phyloP scores from a whole-genome alignment of 2,888 invertebrate genomes.

The Drosophila koepferae region DNA sequence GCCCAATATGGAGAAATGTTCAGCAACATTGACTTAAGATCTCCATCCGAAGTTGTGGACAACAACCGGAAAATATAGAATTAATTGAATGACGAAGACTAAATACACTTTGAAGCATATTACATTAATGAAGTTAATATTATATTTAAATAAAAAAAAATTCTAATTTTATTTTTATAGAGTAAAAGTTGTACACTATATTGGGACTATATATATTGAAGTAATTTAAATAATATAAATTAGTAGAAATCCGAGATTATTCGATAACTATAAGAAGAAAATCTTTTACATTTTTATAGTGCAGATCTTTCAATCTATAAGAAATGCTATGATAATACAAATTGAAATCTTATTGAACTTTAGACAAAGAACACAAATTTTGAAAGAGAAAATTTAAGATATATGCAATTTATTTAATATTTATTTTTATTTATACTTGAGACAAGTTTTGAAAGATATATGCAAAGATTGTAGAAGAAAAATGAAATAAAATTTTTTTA shows the following conservation, averaged over 20 bases:
- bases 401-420: no score
- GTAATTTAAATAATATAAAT: neutral
- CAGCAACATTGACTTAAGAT: conserved; percentile 22
- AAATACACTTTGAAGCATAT: neutral
- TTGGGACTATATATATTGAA: neutral
- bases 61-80: conserved; percentile 3
- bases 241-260: neutral
- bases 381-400: no score
- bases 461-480: neutral
- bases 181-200: neutral
- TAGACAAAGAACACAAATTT: no score
- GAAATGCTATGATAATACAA: no score
- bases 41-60: conserved; percentile 17
- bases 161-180: neutral
- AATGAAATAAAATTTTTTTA: no score
- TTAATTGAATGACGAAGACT: neutral
- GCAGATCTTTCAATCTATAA: no score
- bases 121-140: neutral
- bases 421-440: no score
- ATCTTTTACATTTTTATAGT: no score
- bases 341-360: neutral
- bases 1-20: conserved; percentile 67
- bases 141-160: neutral
- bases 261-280: no score
- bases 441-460: neutral